Evolutionary conservation across 2,797 vertebrate genomes (phyloP).

Genomic region (Gallinago solitaria): DNA sequence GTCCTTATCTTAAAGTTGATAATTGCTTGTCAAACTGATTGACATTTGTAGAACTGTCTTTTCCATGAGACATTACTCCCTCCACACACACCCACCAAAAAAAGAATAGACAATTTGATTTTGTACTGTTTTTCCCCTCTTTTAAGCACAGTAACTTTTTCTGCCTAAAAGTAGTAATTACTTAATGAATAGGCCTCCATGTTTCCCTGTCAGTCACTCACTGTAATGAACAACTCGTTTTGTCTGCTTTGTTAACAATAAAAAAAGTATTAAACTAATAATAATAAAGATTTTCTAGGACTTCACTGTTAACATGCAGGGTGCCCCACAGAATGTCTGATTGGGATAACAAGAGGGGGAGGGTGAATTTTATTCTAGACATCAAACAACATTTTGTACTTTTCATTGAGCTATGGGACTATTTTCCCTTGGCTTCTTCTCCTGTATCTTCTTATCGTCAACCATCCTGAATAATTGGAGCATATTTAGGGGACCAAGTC

Average conservation of each 20-base stretch:
- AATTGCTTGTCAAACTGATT: slow-evolving; percentile 87
- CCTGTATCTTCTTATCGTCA: slow-evolving; percentile 45
- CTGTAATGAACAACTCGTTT: slow-evolving; percentile 76
- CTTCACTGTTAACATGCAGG: neutral
- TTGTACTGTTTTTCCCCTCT: slow-evolving; percentile 68
- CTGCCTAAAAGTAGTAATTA: slow-evolving; percentile 82
- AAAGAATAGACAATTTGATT: slow-evolving; percentile 77
- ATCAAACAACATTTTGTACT: slow-evolving; percentile 14
- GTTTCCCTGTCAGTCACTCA: slow-evolving; percentile 79
- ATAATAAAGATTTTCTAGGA: slow-evolving; percentile 65
- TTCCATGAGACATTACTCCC: slow-evolving; percentile 74
- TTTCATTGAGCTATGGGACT: neutral
- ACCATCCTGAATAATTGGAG: slow-evolving; percentile 55
- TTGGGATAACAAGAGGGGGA: slow-evolving; percentile 45
- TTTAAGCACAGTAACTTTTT: slow-evolving; percentile 66
- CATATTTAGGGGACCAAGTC: slow-evolving; percentile 41
- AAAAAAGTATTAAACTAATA: slow-evolving; percentile 75
- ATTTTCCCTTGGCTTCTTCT: neutral
- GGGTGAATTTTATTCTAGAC: slow-evolving; percentile 24
- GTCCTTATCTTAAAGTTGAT: slow-evolving; percentile 77
- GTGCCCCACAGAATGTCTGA: slow-evolving; percentile 31
- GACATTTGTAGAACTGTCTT: slow-evolving; percentile 81
- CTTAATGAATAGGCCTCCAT: slow-evolving; percentile 78
- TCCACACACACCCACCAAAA: slow-evolving; percentile 69
- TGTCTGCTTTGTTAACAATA: slow-evolving; percentile 75